phyloP scores from a whole-genome alignment of 2,797 vertebrate genomes.

The Thaleichthys pacificus region DNA sequence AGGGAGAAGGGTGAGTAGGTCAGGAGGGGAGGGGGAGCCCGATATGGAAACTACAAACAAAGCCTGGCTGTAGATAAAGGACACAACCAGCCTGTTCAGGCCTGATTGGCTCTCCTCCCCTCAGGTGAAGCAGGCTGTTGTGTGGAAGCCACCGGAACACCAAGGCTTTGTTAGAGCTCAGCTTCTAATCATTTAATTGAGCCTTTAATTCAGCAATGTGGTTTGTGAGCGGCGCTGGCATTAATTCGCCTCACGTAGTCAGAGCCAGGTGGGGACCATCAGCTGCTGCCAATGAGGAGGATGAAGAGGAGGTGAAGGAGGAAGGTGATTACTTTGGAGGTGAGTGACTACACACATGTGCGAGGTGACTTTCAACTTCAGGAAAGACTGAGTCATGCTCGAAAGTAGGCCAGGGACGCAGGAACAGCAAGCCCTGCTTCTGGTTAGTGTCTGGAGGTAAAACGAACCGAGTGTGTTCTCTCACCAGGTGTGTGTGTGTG shows the following conservation, averaged over 20 bases:
- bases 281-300: slow-evolving; percentile 40
- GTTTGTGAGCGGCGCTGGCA: slow-evolving; percentile 72
- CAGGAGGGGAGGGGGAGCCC: slow-evolving; percentile 11
- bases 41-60: slow-evolving; percentile 3
- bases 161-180: slow-evolving; percentile 57
- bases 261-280: slow-evolving; percentile 58
- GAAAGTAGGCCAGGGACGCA: slow-evolving; percentile 7
- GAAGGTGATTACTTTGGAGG: slow-evolving; percentile 51
- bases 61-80: neutral
- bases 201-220: slow-evolving; percentile 69
- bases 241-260: slow-evolving; percentile 62
- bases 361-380: slow-evolving; percentile 52
- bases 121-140: neutral
- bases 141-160: neutral
- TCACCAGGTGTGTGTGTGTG: neutral
- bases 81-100: neutral
- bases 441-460: too few species aligned
- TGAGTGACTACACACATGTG: slow-evolving; percentile 42
- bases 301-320: slow-evolving; percentile 19
- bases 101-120: neutral
- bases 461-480: neutral
- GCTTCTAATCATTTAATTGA: slow-evolving; percentile 77
- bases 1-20: neutral
- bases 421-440: neutral
- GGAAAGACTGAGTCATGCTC: too few species aligned